phyloP scores from a whole-genome alignment of 2,888 invertebrate genomes.

The Oithona nana region DNA sequence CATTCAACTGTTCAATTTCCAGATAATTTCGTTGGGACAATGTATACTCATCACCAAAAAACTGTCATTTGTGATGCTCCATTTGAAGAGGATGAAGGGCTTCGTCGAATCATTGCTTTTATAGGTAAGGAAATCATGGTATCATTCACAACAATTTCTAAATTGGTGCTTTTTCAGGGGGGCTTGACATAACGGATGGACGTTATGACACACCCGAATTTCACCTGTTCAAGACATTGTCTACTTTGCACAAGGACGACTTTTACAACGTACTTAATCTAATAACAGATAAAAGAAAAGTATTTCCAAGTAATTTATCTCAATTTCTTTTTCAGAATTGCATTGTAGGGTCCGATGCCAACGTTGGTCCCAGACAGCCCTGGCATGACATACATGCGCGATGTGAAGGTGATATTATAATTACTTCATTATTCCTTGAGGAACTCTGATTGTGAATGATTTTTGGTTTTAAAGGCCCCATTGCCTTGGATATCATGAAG shows the following conservation, averaged over 20 bases:
- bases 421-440: too few relatives aligned
- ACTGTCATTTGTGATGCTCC: conserved; percentile 20
- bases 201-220: conserved; percentile 21
- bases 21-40: conserved; percentile 20
- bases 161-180: too few relatives aligned
- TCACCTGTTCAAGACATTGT: conserved; percentile 20
- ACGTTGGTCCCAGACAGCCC: conserved; percentile 20
- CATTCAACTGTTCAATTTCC: too few relatives aligned
- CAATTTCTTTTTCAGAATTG: too few relatives aligned
- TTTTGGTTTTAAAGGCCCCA: too few relatives aligned
- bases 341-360: conserved; percentile 17
- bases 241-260: conserved; percentile 19
- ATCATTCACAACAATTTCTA: too few relatives aligned
- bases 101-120: conserved; percentile 20
- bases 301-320: too few relatives aligned
- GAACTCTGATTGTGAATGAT: too few relatives aligned
- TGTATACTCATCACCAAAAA: conserved; percentile 22
- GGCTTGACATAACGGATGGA: conserved; percentile 21
- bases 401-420: too few relatives aligned
- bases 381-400: conserved; percentile 21
- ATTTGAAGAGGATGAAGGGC: conserved; percentile 17
- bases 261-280: too few relatives aligned
- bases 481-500: conserved; percentile 19
- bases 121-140: too few relatives aligned
- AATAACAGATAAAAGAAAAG: too few relatives aligned